phyloP scores from a whole-genome alignment of 2,113 vertebrate genomes.

The Scophthalmus maximus region DNA sequence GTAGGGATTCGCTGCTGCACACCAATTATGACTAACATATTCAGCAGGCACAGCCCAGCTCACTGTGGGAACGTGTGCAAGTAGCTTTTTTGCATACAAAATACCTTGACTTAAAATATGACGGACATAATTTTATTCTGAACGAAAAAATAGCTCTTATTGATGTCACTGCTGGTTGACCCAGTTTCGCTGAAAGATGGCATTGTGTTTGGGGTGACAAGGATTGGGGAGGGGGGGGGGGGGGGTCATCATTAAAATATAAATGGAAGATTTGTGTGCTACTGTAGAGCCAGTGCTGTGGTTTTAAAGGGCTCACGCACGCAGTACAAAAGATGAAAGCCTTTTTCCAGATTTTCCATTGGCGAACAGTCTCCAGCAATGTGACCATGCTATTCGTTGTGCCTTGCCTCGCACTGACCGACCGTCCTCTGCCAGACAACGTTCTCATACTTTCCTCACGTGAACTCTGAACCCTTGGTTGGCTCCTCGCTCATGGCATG shows the following conservation, averaged over 20 bases:
- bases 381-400: background rate
- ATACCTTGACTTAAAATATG: slow-evolving; percentile 14
- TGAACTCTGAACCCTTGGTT: slow-evolving; percentile 68
- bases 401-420: slow-evolving; percentile 23
- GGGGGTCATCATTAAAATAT: slow-evolving; percentile 35
- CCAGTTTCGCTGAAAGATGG: slow-evolving; percentile 61
- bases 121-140: slow-evolving; percentile 28
- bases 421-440: slow-evolving; percentile 17
- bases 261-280: slow-evolving; percentile 31
- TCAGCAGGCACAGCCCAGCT: slow-evolving; percentile 28
- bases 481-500: slow-evolving; percentile 62
- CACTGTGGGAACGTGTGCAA: background rate
- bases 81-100: slow-evolving; percentile 25
- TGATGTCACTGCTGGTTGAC: slow-evolving; percentile 61
- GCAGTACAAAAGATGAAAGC: slow-evolving; percentile 15
- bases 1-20: slow-evolving; percentile 59
- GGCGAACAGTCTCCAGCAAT: slow-evolving; percentile 16
- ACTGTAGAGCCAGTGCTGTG: background rate
- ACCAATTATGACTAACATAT: slow-evolving; percentile 58
- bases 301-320: slow-evolving; percentile 7
- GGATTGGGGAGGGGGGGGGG: background rate
- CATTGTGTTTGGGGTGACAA: slow-evolving; percentile 46
- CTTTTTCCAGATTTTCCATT: slow-evolving; percentile 7
- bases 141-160: slow-evolving; percentile 50
- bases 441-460: slow-evolving; percentile 50